These are phyloP conservation scores for Drosophila prostipennis DNA, from an alignment of 2,888 invertebrate genomes.

Conservation along the genomic window DNA sequence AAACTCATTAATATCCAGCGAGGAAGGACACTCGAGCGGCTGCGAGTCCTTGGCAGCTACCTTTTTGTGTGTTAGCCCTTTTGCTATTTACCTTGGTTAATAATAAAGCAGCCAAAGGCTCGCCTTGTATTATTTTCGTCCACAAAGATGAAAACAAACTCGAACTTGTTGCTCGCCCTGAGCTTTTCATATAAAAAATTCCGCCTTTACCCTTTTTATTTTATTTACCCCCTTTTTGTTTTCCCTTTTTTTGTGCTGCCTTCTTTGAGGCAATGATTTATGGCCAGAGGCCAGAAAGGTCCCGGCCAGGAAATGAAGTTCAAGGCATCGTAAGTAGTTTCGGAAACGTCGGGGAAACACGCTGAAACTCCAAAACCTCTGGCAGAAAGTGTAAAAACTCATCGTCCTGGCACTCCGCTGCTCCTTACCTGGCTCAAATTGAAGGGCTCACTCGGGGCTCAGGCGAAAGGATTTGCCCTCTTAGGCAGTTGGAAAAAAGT, in stretches of 20 bases:
- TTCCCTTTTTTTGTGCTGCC: constrained; percentile 18
- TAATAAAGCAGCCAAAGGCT: constrained; percentile 73
- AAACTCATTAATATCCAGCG: constrained; percentile 75
- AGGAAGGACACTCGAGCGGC: constrained; percentile 64
- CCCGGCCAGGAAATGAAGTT: constrained; percentile 75
- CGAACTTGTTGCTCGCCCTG: constrained; percentile 69
- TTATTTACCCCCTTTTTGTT: constrained; percentile 35
- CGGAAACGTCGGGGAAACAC: constrained; percentile 63
- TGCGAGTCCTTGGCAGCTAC: constrained; percentile 35
- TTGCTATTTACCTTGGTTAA: constrained; percentile 77
- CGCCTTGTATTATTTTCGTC: constrained; percentile 66
- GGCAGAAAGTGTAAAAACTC: constrained; percentile 66
- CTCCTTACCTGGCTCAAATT: constrained; percentile 77
- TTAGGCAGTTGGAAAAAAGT: constrained; percentile 60
- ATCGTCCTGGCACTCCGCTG: constrained; percentile 32
- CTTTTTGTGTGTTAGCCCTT: constrained; percentile 51
- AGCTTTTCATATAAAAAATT: constrained; percentile 38
- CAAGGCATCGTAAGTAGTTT: constrained; percentile 76
- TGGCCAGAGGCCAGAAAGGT: constrained; percentile 69
- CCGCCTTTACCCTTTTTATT: constrained; percentile 20
- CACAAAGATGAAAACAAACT: constrained; percentile 73
- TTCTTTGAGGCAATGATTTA: constrained; percentile 76
- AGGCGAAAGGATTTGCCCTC: constrained; percentile 50
- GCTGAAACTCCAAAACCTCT: constrained; percentile 24
- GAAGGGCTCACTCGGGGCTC: constrained; percentile 77